These are phyloP conservation scores for Chaetodon trifascialis DNA, from an alignment of 2,113 vertebrate species.

Conservation along the genomic window DNA sequence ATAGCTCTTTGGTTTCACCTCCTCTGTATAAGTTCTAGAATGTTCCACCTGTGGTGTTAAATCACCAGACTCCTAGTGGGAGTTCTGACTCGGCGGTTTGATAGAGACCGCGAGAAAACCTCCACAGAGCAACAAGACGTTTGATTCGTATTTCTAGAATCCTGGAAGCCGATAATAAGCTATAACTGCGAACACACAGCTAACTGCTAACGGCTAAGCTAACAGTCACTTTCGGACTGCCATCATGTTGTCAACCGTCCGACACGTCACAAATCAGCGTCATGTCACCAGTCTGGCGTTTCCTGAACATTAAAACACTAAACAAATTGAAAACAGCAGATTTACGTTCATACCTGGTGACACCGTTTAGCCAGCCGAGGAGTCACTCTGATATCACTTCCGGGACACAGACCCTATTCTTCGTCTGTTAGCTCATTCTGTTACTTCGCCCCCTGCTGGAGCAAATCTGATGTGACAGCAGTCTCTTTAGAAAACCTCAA, in stretches of 20 bases:
- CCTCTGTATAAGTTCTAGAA: neutral
- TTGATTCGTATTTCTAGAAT: neutral
- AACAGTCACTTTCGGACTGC: neutral
- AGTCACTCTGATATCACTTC: neutral
- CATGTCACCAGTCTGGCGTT: neutral
- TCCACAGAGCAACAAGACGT: neutral
- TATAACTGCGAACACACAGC: conserved; percentile 5
- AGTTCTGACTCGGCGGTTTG: neutral
- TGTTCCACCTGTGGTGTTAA: neutral
- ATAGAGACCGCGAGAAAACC: neutral
- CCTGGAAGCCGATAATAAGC: neutral
- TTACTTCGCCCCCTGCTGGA: neutral
- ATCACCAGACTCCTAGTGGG: neutral
- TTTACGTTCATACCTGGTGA: neutral
- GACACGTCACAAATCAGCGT: neutral
- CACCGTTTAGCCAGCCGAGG: neutral
- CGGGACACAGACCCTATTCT: neutral
- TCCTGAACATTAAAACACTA: neutral
- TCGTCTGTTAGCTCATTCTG: neutral
- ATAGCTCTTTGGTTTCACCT: no score
- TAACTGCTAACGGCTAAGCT: neutral
- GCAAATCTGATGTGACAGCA: neutral
- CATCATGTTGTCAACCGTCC: neutral
- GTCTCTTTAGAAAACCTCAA: neutral
- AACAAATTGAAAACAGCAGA: neutral